A percentile compares a stretch with the other conserved stretches of the same genome.
These are phyloP conservation scores for Heliconius congener DNA, from an alignment of 1,140 invertebrate species.

Conservation along the genomic window DNA sequence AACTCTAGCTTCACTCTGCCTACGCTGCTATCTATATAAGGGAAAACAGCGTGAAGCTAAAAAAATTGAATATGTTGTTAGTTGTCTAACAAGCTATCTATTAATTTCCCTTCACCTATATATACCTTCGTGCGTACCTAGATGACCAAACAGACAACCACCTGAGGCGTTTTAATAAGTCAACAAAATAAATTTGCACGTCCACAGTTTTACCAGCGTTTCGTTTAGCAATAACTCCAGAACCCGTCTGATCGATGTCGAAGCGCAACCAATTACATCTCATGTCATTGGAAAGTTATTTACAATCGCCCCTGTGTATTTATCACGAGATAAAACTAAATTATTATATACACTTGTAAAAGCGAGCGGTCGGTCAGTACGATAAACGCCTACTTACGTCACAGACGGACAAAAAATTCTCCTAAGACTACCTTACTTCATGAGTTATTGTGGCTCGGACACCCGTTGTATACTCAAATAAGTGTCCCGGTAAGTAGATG, in stretches of 20 bases:
- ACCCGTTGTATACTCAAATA: conserved; percentile 35
- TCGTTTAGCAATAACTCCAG: conserved; percentile 46
- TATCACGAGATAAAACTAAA: conserved; percentile 62
- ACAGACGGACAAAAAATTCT: conserved; percentile 30
- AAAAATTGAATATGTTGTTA: too few species aligned
- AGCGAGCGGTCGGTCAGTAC: conserved; percentile 25
- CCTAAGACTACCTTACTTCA: conserved; percentile 27
- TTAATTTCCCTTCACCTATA: background rate
- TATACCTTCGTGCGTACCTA: background rate
- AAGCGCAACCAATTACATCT: conserved; percentile 67
- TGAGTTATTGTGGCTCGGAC: conserved; percentile 24
- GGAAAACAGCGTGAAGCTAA: too few species aligned
- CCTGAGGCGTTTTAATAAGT: conserved; percentile 25
- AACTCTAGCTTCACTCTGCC: too few species aligned
- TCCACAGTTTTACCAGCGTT: conserved; percentile 38
- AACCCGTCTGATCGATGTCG: conserved; percentile 55
- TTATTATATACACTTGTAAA: conserved; percentile 48
- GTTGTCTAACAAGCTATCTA: background rate
- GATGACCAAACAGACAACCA: background rate
- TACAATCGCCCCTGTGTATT: conserved; percentile 66
- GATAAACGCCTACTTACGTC: conserved; percentile 37
- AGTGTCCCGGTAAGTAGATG: conserved; percentile 27
- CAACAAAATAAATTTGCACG: conserved; percentile 32
- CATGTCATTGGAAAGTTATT: conserved; percentile 69
- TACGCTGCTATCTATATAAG: too few species aligned